Conservation (phyloP, 2,888 invertebrate genomes). For the Drosophila maculinotata region DNA sequence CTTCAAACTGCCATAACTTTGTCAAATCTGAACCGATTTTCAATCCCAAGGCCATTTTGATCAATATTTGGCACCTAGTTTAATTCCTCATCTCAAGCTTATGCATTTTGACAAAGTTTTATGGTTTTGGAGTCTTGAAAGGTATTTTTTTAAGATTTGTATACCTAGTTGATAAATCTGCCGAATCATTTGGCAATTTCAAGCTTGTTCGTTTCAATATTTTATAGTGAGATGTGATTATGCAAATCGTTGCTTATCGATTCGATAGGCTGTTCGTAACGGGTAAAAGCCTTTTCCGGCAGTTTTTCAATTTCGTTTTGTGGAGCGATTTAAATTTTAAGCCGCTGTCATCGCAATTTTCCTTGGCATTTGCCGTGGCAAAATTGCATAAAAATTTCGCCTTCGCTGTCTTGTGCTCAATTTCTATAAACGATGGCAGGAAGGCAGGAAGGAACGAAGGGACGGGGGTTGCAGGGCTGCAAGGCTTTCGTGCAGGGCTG, state of each 20-base stretch:
- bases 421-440: conserved; percentile 27
- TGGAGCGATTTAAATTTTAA: conserved; percentile 57
- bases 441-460: background rate
- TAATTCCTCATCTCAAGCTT: no score
- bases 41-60: no score
- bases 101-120: no score
- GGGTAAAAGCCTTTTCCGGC: conserved; percentile 16
- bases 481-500: background rate
- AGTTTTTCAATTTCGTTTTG: conserved; percentile 68
- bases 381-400: conserved; percentile 57
- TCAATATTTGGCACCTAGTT: no score
- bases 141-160: no score
- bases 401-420: conserved; percentile 49
- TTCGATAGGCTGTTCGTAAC: conserved; percentile 1
- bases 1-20: no score
- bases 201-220: background rate
- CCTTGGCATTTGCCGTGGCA: conserved; percentile 53
- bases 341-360: conserved; percentile 46
- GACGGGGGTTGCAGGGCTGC: conserved; percentile 1
- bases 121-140: no score
- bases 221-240: conserved; percentile 25
- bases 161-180: background rate
- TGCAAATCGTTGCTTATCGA: conserved; percentile 50
- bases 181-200: background rate
- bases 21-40: no score